These are phyloP conservation scores for Ellobium chinense DNA, from an alignment of 2,888 invertebrate species.

Conservation along the genomic window DNA sequence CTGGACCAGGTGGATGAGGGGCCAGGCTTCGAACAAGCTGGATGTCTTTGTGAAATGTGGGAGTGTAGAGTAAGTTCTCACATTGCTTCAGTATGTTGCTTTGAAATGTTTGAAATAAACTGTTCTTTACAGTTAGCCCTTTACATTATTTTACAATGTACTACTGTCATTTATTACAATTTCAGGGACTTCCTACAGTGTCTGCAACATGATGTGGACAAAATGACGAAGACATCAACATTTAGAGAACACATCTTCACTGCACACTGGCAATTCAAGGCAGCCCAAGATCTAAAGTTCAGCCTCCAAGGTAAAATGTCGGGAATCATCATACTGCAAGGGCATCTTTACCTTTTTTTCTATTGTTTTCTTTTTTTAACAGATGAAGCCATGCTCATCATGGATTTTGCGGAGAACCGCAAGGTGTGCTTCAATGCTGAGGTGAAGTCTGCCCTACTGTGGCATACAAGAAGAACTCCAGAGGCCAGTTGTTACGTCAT, in stretches of 20 bases:
- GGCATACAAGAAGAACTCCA: background rate
- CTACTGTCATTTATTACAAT: too few species aligned
- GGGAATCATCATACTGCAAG: background rate
- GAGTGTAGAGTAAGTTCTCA: too few species aligned
- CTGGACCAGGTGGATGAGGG: too few species aligned
- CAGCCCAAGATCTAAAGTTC: background rate
- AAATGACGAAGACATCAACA: background rate
- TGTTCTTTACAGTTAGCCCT: too few species aligned
- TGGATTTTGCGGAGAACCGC: conserved; percentile 1
- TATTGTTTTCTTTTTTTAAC: background rate
- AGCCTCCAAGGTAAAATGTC: background rate
- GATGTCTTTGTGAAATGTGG: too few species aligned
- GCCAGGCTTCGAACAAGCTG: too few species aligned
- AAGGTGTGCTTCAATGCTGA: background rate
- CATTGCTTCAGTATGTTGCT: too few species aligned
- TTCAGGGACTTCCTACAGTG: too few species aligned
- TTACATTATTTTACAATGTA: too few species aligned
- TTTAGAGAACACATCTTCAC: background rate
- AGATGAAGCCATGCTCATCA: background rate
- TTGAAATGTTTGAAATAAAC: too few species aligned
- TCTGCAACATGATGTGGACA: too few species aligned
- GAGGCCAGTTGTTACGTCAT: background rate
- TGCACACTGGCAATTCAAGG: background rate
- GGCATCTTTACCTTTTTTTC: background rate
- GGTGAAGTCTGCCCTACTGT: background rate